phyloP scores from a whole-genome alignment of 2,888 invertebrate species.

The Lutraria lutraria region DNA sequence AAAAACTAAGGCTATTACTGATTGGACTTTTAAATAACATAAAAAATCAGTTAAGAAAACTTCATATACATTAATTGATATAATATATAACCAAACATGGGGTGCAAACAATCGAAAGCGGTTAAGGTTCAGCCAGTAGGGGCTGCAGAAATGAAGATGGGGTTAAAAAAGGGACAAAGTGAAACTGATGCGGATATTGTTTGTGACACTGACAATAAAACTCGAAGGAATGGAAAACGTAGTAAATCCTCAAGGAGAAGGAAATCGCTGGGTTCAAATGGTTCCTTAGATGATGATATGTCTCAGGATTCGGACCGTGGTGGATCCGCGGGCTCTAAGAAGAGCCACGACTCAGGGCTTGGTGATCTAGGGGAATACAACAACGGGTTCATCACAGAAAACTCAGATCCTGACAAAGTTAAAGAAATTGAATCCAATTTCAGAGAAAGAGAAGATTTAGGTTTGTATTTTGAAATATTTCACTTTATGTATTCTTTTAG shows the following conservation, averaged over 20 bases:
- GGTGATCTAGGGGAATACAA: conserved; percentile 77
- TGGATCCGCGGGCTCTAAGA: conserved; percentile 83
- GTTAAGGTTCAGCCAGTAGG: conserved; percentile 79
- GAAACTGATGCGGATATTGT: conserved; percentile 71
- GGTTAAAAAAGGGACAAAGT: conserved; percentile 65
- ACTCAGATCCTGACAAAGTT: conserved; percentile 77
- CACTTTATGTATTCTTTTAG: neutral
- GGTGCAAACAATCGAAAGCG: conserved; percentile 79
- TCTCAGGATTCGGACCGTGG: conserved; percentile 76
- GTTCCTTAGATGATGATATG: conserved; percentile 70
- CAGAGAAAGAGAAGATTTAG: conserved; percentile 75
- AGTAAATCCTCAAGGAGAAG: conserved; percentile 66
- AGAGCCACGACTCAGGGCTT: conserved; percentile 84
- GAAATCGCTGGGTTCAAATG: conserved; percentile 70
- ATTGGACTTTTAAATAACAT: neutral
- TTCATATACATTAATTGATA: neutral
- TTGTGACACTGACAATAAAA: conserved; percentile 66
- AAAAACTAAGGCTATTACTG: neutral
- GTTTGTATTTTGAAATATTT: conserved; percentile 66
- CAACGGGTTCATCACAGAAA: conserved; percentile 80
- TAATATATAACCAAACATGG: conserved; percentile 67
- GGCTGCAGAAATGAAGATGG: conserved; percentile 59
- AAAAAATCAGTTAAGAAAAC: neutral
- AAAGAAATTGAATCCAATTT: conserved; percentile 77
- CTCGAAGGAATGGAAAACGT: conserved; percentile 59